Evolutionary conservation across 2,113 vertebrate species (phyloP).

Genomic region (Naja naja): DNA sequence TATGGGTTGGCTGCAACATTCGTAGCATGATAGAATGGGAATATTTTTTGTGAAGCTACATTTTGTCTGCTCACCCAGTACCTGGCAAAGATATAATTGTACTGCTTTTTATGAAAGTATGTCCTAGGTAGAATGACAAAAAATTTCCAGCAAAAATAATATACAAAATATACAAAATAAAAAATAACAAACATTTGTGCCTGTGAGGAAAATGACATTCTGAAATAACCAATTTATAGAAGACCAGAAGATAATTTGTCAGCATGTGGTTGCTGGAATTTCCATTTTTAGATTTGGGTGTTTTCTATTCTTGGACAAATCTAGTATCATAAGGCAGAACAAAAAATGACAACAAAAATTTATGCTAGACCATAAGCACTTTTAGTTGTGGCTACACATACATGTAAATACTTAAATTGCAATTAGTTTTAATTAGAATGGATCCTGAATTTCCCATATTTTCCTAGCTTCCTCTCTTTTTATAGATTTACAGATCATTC

Average conservation of each 20-base stretch:
- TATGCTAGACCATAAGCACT: constrained; percentile 6
- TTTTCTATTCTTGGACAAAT: not conserved
- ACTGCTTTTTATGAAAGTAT: constrained; percentile 5
- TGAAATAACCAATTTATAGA: constrained; percentile 28
- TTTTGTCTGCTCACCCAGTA: not conserved
- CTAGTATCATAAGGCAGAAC: constrained; percentile 5
- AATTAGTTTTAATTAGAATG: not conserved
- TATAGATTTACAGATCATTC: not conserved
- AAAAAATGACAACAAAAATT: constrained; percentile 8
- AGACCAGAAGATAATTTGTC: constrained; percentile 21
- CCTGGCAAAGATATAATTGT: constrained; percentile 27
- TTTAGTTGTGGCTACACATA: not conserved
- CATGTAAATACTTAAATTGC: constrained; percentile 1
- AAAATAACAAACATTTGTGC: constrained; percentile 11
- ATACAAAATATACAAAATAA: fast-evolving
- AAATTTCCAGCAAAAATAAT: not conserved
- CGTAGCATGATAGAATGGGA: not conserved
- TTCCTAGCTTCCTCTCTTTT: constrained; percentile 6
- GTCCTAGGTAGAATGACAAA: constrained; percentile 13
- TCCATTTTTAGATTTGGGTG: not conserved
- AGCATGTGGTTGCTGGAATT: constrained; percentile 19
- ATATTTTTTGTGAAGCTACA: not conserved
- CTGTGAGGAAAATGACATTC: not conserved
- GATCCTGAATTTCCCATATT: not conserved
- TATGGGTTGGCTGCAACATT: not conserved